These are phyloP conservation scores for Ypsolopha scabrella DNA, from an alignment of 2,888 invertebrate genomes.

Conservation along the genomic window DNA sequence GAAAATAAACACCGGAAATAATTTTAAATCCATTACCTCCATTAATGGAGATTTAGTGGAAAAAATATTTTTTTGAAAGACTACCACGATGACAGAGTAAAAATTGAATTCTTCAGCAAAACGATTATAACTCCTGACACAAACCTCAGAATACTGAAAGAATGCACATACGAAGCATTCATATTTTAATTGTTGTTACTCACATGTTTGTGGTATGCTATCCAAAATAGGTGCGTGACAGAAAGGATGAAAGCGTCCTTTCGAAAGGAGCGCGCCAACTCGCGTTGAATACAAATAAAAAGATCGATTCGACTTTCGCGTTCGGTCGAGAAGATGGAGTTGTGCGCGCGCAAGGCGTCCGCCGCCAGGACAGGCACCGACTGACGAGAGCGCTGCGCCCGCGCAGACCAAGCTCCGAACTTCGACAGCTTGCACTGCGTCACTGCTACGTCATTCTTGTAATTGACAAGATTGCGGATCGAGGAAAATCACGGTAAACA, in stretches of 20 bases:
- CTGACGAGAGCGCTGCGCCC: conserved; percentile 28
- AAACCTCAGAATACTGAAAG: too few relatives aligned
- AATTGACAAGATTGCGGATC: not conserved
- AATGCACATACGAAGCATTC: too few relatives aligned
- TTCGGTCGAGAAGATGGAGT: conserved; percentile 19
- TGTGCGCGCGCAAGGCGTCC: conserved; percentile 37
- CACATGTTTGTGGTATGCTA: conserved; percentile 11
- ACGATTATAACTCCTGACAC: too few relatives aligned
- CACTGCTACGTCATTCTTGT: not conserved
- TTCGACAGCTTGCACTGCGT: conserved; percentile 1
- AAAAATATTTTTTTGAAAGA: too few relatives aligned
- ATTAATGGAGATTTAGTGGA: too few relatives aligned
- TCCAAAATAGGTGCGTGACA: conserved; percentile 20
- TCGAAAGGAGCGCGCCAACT: conserved; percentile 35
- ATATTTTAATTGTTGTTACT: conserved; percentile 1
- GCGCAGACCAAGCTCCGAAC: conserved; percentile 7
- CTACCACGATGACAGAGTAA: too few relatives aligned
- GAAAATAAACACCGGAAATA: too few relatives aligned
- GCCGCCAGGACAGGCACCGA: conserved; percentile 37
- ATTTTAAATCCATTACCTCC: too few relatives aligned
- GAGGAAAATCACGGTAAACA: not conserved
- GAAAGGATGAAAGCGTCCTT: conserved; percentile 34
- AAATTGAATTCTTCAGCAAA: too few relatives aligned
- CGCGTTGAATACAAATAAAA: conserved; percentile 49
- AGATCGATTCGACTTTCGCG: conserved; percentile 49